Evolutionary conservation across 1,140 invertebrate genomes (phyloP), one percentile per base, ranked within the genome.

Genomic region (Saccostrea cuccullata): DNA sequence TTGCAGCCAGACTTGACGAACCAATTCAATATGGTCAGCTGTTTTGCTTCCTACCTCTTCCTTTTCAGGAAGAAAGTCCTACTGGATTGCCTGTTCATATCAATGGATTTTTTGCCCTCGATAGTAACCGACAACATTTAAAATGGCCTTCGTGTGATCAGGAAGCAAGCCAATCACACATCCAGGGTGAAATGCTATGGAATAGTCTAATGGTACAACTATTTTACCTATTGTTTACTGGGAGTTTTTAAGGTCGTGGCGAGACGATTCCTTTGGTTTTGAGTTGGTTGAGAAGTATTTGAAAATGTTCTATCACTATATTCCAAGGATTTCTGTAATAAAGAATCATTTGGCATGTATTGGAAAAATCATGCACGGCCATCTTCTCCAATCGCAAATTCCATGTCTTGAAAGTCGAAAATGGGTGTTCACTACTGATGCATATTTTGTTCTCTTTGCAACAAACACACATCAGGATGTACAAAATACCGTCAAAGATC

Each of bases 21-120:
- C 47, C 58, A 55, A 47, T 67, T 17, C 13, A 30, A 55, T 83
- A 2, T 30, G 82, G 88, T 9, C 90, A 91, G 58, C 86, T 91
- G 1, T 94, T 93, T 89, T 94, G 94, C 87, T 91, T 92, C 84
- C 88, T 94, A 26, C 94, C 94, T 55, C 91, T 94, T 4, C 92
- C 94, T 47, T 60, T 89, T 60, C 58, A 89, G 56, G 40, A 73
- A 26, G 88, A 91, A 88, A 88, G 92, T 30, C 84, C 88, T 26
- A 93, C 93, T 13, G 89, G 89, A 36, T 73, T 93, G 20, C 93
- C 93, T 17, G 90, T 93, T 26, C 91, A 94, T 85, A 90, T 94
- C 4, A 94, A 94, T 89, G 94, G 92, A 4, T 91, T 91, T 67
- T 94, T 94, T 92, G 91, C 92, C 20, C 84, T 94, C 26, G 92